Conservation (phyloP, 1,140 invertebrate species). For the Aphelinus atriplicis region DNA sequence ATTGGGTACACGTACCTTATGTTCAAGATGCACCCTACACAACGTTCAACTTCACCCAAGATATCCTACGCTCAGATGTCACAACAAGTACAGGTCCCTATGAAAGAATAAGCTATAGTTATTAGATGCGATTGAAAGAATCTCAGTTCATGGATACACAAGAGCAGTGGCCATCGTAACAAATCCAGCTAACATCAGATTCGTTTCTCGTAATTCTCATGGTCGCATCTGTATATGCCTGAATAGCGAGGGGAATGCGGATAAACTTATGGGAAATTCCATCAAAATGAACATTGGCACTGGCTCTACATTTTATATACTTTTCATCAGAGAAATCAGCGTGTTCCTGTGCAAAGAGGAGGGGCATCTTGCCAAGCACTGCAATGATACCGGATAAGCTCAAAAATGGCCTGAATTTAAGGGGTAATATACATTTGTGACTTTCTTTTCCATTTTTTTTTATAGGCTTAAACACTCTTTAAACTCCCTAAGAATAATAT, state of each 20-base stretch:
- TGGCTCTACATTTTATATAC: background rate
- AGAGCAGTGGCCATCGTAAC: constrained; percentile 27
- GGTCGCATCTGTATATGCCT: constrained; percentile 41
- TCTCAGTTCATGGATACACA: constrained; percentile 36
- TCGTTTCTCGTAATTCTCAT: constrained; percentile 41
- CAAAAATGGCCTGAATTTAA: no score
- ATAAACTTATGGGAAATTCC: constrained; percentile 27
- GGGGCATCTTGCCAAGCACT: background rate
- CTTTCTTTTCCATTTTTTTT: no score
- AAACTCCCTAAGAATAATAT: no score
- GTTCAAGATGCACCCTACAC: no score
- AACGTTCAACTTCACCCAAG: no score
- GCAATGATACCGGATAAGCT: background rate
- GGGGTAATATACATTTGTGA: no score
- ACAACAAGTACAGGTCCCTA: background rate
- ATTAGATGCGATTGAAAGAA: constrained; percentile 33
- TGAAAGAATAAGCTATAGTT: constrained; percentile 41
- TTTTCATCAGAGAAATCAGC: background rate
- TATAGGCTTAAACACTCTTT: no score
- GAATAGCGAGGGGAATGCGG: constrained; percentile 22
- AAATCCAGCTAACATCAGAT: constrained; percentile 28
- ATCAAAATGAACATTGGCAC: constrained; percentile 32
- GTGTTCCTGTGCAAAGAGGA: background rate
- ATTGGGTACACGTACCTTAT: no score
- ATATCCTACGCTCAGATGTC: no score